Percentiles rank a stretch among this genome's conserved stretches.
Conservation (phyloP, 2,888 invertebrate genomes). For the Lasioglossum lativentre region DNA sequence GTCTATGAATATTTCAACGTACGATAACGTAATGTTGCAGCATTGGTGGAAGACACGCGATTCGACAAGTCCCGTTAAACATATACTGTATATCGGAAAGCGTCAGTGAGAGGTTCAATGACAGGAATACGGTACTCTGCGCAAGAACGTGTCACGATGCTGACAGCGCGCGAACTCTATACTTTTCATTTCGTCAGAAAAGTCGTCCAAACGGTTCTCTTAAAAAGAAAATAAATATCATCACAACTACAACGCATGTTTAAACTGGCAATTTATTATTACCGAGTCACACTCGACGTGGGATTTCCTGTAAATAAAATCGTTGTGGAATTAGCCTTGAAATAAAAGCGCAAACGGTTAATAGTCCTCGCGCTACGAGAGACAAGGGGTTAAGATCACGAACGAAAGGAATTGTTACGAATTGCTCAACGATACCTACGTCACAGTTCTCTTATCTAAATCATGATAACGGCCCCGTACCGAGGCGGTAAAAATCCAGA, state of each 20-base stretch:
- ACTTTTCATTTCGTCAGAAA: not conserved
- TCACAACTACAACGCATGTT: not conserved
- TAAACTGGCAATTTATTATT: not conserved
- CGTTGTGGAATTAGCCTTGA: too few relatives aligned
- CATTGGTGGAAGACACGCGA: not conserved
- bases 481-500: slow-evolving; percentile 54
- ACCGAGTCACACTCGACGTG: not conserved
- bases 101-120: slow-evolving; percentile 10
- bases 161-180: not conserved
- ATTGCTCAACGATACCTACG: not conserved
- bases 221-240: not conserved
- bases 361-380: not conserved
- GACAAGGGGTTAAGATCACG: not conserved
- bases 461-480: slow-evolving; percentile 61
- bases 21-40: not conserved
- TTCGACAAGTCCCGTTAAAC: slow-evolving; percentile 12
- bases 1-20: not conserved
- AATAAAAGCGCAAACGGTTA: too few relatives aligned
- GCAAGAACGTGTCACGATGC: not conserved
- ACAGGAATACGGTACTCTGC: slow-evolving; percentile 1
- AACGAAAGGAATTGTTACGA: not conserved
- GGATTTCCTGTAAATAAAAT: not conserved
- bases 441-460: slow-evolving; percentile 40
- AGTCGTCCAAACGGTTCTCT: not conserved
- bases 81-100: slow-evolving; percentile 19